phyloP scores from a whole-genome alignment of 2,888 invertebrate genomes.

The Zonitis immaculata region DNA sequence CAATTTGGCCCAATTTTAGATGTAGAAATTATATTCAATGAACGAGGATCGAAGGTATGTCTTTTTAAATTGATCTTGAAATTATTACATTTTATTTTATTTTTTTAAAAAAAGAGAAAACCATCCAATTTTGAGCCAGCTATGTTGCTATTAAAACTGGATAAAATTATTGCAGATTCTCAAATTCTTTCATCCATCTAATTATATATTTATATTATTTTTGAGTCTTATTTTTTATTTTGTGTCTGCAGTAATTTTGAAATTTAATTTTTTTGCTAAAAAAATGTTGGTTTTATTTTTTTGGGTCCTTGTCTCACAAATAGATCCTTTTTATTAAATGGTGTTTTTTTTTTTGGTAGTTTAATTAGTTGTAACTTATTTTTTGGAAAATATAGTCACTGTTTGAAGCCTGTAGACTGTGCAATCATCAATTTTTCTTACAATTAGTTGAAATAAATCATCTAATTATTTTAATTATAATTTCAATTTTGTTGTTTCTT shows the following conservation, averaged over 20 bases:
- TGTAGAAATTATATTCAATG: conserved; percentile 99
- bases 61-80: too few relatives aligned
- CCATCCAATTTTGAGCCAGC: conserved; percentile 37
- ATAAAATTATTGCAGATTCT: conserved; percentile 26
- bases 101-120: conserved; percentile 25
- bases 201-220: too few relatives aligned
- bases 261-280: conserved; percentile 31
- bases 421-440: conserved; percentile 28
- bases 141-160: conserved; percentile 43
- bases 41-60: conserved; percentile 99
- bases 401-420: conserved; percentile 39
- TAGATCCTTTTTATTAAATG: too few relatives aligned
- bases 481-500: too few relatives aligned
- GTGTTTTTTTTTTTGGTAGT: too few relatives aligned
- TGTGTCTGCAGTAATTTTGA: conserved; percentile 32
- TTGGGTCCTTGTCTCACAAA: conserved; percentile 17
- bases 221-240: too few relatives aligned
- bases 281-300: conserved; percentile 27
- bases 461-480: too few relatives aligned
- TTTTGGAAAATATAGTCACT: conserved; percentile 28
- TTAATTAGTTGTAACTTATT: conserved; percentile 26
- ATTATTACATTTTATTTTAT: conserved; percentile 10
- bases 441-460: too few relatives aligned
- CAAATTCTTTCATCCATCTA: too few relatives aligned
- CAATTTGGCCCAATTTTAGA: conserved; percentile 98